Base-by-base conservation (phyloP, 2,797 vertebrate genomes). In the Tiaroga cobitis region DNA sequence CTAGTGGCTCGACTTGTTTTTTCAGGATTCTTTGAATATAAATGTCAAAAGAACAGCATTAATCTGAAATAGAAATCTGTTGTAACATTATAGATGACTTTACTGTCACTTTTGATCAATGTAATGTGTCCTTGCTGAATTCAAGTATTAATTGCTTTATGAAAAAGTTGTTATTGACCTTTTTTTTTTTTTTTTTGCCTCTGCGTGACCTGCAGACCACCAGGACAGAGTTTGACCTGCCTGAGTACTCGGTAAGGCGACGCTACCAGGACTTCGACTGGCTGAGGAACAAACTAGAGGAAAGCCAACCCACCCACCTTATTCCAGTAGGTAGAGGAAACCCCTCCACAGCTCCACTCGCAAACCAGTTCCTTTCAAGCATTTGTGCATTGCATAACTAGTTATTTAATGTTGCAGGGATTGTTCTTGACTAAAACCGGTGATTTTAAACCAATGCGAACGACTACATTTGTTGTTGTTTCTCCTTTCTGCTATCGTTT, bases 251-350 rank as follows among this genome's bases (percentile, higher is more conserved):
- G 0, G 94, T 99, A 69, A 95, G 97, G 8, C 96, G 98, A 81
- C 96, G 98, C 68, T 99, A 99, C 92, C 98, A 99, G 92, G 98
- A 99, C 92, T 99, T 99, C 1, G 97, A 99, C 91, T 99, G 98
- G 98, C 90, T 99, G 91, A 96, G 96, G 90, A 97, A 91, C 90
- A 99, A 98, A 90, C 92, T 99, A 90, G 98, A 99, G 89, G 98
- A 99, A 86, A 98, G 96, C n/a, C 98, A 99, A 89, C 97, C 97
- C 2, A 99, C 98, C 0, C 98, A 99, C 94, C 97, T 99, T 91
- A 97, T 99, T 95, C 98, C 98, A 32, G 98, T 99, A 97, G 92
- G 97, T 97, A 90, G 61, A 89, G 82, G n/a, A 77, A 83, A 8
- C 26, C 8, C n/a, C 72, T 51, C 19, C 29, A 54, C 24, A 3